These are phyloP conservation scores for Stegastes partitus DNA, from an alignment of 2,113 vertebrate genomes.

Conservation along the genomic window DNA sequence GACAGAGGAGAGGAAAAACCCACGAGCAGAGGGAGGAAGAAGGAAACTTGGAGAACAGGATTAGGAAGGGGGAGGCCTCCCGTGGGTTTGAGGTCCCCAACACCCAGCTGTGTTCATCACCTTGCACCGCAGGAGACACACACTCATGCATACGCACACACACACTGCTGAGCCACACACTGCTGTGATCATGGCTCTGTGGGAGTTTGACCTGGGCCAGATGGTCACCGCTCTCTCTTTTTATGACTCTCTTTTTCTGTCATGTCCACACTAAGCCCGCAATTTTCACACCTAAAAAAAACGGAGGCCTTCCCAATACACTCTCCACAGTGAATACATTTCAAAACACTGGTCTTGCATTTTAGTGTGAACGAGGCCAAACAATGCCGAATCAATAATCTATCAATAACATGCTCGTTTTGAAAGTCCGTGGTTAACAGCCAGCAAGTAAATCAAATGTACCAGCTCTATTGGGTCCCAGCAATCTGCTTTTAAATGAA, in stretches of 20 bases:
- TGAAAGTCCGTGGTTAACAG: slow-evolving; percentile 10
- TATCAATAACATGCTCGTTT: slow-evolving; percentile 51
- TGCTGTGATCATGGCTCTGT: slow-evolving; percentile 69
- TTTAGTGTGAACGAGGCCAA: slow-evolving; percentile 63
- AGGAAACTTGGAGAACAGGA: slow-evolving; percentile 50
- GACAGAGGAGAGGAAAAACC: neutral
- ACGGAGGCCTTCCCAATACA: slow-evolving; percentile 39
- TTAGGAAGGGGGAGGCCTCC: slow-evolving; percentile 55
- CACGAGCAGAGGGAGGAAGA: slow-evolving; percentile 26
- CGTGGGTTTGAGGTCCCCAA: slow-evolving; percentile 71
- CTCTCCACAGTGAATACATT: slow-evolving; percentile 36
- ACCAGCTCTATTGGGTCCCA: neutral
- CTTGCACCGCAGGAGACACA: slow-evolving; percentile 68
- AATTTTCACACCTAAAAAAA: slow-evolving; percentile 66
- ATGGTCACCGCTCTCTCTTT: slow-evolving; percentile 72
- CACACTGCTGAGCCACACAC: slow-evolving; percentile 38
- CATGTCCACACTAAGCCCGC: slow-evolving; percentile 64
- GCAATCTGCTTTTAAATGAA: neutral
- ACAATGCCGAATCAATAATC: slow-evolving; percentile 63
- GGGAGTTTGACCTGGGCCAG: slow-evolving; percentile 79
- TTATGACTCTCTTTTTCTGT: slow-evolving; percentile 64
- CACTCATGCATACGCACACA: slow-evolving; percentile 44
- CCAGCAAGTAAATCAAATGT: slow-evolving; percentile 27
- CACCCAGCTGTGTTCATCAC: slow-evolving; percentile 80
- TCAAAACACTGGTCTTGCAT: slow-evolving; percentile 54